Conservation (phyloP, 2,888 invertebrate species). For the Sisyra nigra region DNA sequence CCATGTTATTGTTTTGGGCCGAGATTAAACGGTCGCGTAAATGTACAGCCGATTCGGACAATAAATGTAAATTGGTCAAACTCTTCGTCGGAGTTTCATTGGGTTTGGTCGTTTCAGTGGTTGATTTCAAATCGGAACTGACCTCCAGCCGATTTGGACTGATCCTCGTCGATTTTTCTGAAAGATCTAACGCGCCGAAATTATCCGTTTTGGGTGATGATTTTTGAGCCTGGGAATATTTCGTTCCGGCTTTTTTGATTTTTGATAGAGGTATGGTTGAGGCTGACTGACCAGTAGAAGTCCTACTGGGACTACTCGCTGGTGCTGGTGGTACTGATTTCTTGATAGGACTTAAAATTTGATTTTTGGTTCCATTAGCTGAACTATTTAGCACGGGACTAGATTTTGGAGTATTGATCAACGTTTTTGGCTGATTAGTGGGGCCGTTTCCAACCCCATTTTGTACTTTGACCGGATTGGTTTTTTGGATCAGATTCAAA, state of each 20-base stretch:
- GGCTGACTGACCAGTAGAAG: too few relatives aligned
- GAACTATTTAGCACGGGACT: background rate
- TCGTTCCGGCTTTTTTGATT: slow-evolving; percentile 26
- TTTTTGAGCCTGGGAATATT: slow-evolving; percentile 15
- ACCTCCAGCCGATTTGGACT: slow-evolving; percentile 11
- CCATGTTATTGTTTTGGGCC: slow-evolving; percentile 6
- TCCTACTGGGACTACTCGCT: slow-evolving; percentile 24
- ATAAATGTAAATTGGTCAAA: slow-evolving; percentile 37
- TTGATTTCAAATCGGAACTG: slow-evolving; percentile 12
- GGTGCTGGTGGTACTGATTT: slow-evolving; percentile 7
- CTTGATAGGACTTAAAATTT: slow-evolving; percentile 11
- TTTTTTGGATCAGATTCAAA: slow-evolving; percentile 3
- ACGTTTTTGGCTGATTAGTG: background rate
- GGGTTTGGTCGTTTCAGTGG: slow-evolving; percentile 10
- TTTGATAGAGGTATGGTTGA: slow-evolving; percentile 34
- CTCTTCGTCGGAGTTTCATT: slow-evolving; percentile 7
- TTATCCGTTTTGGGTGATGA: slow-evolving; percentile 27
- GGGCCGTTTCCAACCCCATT: too few relatives aligned
- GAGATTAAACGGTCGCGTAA: slow-evolving; percentile 18
- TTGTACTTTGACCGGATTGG: background rate
- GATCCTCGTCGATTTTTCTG: slow-evolving; percentile 23
- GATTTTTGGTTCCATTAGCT: slow-evolving; percentile 9
- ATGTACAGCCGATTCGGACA: slow-evolving; percentile 24
- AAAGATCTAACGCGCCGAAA: slow-evolving; percentile 36
- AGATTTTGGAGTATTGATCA: background rate